A percentile compares a stretch with the other conserved stretches of the same genome.
Conservation (phyloP, 2,888 invertebrate genomes). For the Ephialtes manifestator region DNA sequence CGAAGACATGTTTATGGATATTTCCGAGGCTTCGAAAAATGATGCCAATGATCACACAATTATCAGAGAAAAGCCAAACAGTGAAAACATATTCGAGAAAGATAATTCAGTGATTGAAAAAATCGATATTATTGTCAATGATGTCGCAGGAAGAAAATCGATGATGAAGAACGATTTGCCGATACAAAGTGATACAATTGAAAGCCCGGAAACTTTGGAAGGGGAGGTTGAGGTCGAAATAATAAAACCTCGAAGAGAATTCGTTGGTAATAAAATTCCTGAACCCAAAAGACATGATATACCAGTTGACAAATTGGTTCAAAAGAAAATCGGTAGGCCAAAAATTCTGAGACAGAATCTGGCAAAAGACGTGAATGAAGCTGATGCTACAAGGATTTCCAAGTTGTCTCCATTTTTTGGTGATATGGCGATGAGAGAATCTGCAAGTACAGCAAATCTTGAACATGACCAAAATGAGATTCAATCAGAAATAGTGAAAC, state of each 20-base stretch:
- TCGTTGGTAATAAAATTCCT: neutral
- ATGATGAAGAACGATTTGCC: neutral
- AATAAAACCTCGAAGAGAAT: neutral
- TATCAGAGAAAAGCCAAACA: slow-evolving; percentile 35
- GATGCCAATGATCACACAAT: slow-evolving; percentile 57
- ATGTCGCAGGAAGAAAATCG: slow-evolving; percentile 9
- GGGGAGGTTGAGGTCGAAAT: neutral
- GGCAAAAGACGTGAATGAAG: neutral
- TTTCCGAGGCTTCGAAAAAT: slow-evolving; percentile 73
- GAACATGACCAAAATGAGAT: neutral
- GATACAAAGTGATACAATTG: neutral
- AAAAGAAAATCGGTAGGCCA: neutral
- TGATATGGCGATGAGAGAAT: neutral
- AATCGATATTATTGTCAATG: slow-evolving; percentile 45
- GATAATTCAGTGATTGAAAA: slow-evolving; percentile 51
- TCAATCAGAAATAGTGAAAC: slow-evolving; percentile 21
- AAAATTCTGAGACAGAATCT: neutral
- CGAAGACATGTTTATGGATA: slow-evolving; percentile 75
- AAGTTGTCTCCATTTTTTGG: neutral
- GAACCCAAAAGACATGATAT: no score
- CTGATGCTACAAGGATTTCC: neutral
- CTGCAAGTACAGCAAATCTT: neutral
- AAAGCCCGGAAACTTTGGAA: neutral
- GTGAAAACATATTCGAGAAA: slow-evolving; percentile 48
- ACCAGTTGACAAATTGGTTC: neutral